These are phyloP conservation scores for Sphyrna mokarran DNA, from an alignment of 2,113 vertebrate genomes.

Conservation along the genomic window DNA sequence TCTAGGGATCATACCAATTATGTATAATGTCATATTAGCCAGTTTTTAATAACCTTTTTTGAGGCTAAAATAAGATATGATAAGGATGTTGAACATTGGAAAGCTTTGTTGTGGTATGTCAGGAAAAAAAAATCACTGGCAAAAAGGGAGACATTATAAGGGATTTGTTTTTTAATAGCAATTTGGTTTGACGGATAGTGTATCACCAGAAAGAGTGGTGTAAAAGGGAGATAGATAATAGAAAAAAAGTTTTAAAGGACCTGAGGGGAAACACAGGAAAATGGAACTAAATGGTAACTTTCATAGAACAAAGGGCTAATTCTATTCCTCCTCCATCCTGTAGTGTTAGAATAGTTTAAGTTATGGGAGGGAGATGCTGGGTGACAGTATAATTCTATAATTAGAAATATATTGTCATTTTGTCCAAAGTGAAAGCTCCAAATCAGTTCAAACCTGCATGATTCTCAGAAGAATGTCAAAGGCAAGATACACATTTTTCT, in stretches of 20 bases:
- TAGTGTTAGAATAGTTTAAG: too few species aligned
- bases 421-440: too few species aligned
- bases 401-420: too few species aligned
- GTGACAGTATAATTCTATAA: too few species aligned
- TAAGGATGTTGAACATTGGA: not conserved
- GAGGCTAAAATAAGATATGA: not conserved
- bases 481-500: too few species aligned
- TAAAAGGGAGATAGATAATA: not conserved
- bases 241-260: not conserved
- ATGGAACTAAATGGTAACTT: not conserved
- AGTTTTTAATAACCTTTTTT: not conserved
- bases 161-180: not conserved
- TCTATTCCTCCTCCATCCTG: too few species aligned
- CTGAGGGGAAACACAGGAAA: not conserved
- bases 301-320: not conserved
- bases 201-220: not conserved
- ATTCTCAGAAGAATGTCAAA: too few species aligned
- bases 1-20: not conserved
- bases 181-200: not conserved
- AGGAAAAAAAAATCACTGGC: not conserved
- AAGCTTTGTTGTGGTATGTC: not conserved
- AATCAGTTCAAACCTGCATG: too few species aligned
- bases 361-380: too few species aligned
- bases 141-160: not conserved
- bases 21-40: not conserved